Base-by-base conservation (phyloP, 2,797 vertebrate genomes). In the Epinephelus malabaricus region DNA sequence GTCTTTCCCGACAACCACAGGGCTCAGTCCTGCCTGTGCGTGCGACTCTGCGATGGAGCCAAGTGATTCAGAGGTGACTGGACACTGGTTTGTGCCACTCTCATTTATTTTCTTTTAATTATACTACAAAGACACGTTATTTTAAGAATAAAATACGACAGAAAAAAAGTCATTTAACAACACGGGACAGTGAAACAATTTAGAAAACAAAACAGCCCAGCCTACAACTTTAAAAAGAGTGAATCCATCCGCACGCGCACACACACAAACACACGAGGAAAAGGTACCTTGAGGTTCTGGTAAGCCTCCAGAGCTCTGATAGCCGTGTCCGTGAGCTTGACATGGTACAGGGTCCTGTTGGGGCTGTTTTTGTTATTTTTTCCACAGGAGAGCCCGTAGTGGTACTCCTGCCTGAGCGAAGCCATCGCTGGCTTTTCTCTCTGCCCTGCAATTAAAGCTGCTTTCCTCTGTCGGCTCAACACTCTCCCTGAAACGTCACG, bases 241-340 rank as follows among this genome's bases (percentile, higher is more conserved):
- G 64, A 3, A 56, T 40, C 13, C 18, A 73, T 15, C 51, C 27
- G 18, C 12, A 6, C 23, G 10, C 14, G 3, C 23, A 3, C 67
- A 27, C 56, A 58, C 5, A 45, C 6, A 43, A 19, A 50, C 8
- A 53, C 9, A 21, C 1, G 40, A 66, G 6, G 60, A 17, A 51
- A 65, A 19, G 9, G 14, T 94, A 97, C 96, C 96, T 95, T 95
- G 78, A 94, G 91, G 85, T 92, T 95, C 61, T 95, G 95, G 81
- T 93, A 96, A 81, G 95, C 94, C 61, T 95, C 95, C 89, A 98
- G 91, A 12, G 95, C 96, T 73, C 95, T 92, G 72, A 97, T 91
- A 13, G 96, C 96, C 11, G 95, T 94, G 83, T 96, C 96, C 75
- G 96, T 97, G 49, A 97, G 95, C 84, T 95, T 95, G 84, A 97